A percentile compares a stretch with the other conserved stretches of the same genome.
Evolutionary conservation across 1,140 invertebrate species (phyloP).

Genomic region (Harlomillsia oculata): DNA sequence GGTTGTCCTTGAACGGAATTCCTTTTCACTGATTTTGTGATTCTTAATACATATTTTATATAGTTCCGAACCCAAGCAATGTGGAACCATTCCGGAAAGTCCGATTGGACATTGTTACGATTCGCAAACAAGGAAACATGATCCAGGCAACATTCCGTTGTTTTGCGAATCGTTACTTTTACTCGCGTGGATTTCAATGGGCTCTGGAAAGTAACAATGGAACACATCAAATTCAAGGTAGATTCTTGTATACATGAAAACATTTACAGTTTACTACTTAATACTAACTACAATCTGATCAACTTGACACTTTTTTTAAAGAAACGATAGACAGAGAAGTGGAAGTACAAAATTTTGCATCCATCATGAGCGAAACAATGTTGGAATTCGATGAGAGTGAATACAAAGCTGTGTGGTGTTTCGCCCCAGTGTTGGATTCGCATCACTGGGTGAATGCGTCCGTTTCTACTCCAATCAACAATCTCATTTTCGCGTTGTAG

Average conservation of each 20-base stretch:
- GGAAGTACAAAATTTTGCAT: slow-evolving; percentile 14
- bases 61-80: slow-evolving; percentile 8
- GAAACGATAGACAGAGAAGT: not conserved
- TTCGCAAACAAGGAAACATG: slow-evolving; percentile 6
- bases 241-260: not conserved
- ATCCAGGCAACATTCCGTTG: slow-evolving; percentile 13
- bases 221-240: slow-evolving; percentile 14
- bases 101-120: slow-evolving; percentile 5
- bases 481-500: slow-evolving; percentile 7
- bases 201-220: slow-evolving; percentile 14
- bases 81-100: slow-evolving; percentile 12
- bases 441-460: slow-evolving; percentile 9
- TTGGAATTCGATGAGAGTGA: slow-evolving; percentile 15
- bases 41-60: not conserved
- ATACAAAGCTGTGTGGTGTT: slow-evolving; percentile 12
- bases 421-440: slow-evolving; percentile 14
- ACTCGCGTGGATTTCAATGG: slow-evolving; percentile 17
- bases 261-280: too few species aligned
- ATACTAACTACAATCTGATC: too few species aligned
- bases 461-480: slow-evolving; percentile 6
- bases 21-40: not conserved
- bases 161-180: slow-evolving; percentile 20
- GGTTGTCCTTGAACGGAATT: too few species aligned
- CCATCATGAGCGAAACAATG: slow-evolving; percentile 11
- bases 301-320: not conserved